Evolutionary conservation across 2,113 vertebrate species (phyloP).

Genomic region (Ameiurus melas): DNA sequence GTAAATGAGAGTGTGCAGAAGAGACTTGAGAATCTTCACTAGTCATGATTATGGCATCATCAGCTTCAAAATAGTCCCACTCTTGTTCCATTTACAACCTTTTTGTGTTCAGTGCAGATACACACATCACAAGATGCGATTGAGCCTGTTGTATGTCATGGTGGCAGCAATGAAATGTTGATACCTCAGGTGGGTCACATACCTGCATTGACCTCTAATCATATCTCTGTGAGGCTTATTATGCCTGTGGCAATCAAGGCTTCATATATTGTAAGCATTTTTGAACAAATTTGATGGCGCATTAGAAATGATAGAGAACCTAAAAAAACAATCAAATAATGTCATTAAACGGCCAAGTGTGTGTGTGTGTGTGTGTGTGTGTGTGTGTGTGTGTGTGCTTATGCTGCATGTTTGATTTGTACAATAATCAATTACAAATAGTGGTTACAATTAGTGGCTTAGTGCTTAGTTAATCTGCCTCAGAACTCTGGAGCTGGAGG

Average conservation of each 20-base stretch:
- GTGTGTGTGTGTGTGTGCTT: neutral
- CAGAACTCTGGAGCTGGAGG: no score
- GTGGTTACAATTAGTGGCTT: no score
- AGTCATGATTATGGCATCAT: neutral
- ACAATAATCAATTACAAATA: no score
- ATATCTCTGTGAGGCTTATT: neutral
- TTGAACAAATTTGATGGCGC: neutral
- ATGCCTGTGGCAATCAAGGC: neutral
- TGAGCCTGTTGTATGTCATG: no score
- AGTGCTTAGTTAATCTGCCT: no score
- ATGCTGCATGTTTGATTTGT: neutral
- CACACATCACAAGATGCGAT: no score
- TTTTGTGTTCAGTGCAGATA: neutral
- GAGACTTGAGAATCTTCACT: neutral
- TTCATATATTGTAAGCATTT: neutral
- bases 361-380: no score
- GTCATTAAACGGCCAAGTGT: neutral
- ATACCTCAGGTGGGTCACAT: neutral
- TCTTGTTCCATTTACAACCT: neutral
- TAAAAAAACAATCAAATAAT: neutral
- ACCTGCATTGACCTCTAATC: neutral
- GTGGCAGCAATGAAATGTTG: neutral
- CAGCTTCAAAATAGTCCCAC: neutral
- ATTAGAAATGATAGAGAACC: neutral
- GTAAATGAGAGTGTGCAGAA: conserved; percentile 1